Percentiles rank a stretch among this genome's conserved stretches.
Conservation (phyloP, 1,140 invertebrate genomes). For the Drosophila rhopaloa region DNA sequence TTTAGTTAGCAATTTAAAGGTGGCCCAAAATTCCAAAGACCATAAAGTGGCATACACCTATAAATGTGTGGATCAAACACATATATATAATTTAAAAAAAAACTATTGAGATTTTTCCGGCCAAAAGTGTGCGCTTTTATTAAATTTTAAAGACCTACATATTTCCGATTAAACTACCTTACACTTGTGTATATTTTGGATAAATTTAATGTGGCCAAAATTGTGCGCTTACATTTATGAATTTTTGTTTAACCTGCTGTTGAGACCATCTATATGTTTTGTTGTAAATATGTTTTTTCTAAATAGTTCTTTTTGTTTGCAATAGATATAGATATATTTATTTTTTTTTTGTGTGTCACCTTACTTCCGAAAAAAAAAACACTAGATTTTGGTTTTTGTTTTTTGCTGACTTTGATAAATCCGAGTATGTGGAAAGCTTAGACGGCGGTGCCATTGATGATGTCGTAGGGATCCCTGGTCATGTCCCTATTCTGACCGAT, state of each 20-base stretch:
- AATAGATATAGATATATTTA: background rate
- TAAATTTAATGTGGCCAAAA: constrained; percentile 3
- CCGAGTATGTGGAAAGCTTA: background rate
- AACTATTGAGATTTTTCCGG: background rate
- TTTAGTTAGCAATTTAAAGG: no score
- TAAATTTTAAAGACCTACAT: constrained; percentile 13
- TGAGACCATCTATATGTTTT: constrained; percentile 2
- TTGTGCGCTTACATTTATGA: constrained; percentile 8
- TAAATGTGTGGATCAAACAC: no score
- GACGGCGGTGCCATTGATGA: constrained; percentile 81
- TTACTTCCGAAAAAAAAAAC: constrained; percentile 7
- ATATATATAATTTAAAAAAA: background rate
- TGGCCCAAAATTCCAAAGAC: no score
- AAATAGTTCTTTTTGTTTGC: background rate
- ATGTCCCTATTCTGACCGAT: constrained; percentile 20
- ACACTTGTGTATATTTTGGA: constrained; percentile 11
- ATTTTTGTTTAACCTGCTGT: background rate
- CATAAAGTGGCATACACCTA: no score
- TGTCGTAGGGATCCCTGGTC: constrained; percentile 64
- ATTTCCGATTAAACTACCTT: constrained; percentile 10
- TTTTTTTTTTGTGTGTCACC: constrained; percentile 5
- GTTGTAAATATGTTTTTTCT: constrained; percentile 5
- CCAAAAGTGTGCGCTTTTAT: constrained; percentile 32
- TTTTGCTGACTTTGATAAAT: background rate
- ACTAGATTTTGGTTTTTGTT: background rate